Evolutionary conservation across 2,113 vertebrate genomes (phyloP), one percentile per base, ranked within the genome.

Genomic region (Tragelaphus scriptus): DNA sequence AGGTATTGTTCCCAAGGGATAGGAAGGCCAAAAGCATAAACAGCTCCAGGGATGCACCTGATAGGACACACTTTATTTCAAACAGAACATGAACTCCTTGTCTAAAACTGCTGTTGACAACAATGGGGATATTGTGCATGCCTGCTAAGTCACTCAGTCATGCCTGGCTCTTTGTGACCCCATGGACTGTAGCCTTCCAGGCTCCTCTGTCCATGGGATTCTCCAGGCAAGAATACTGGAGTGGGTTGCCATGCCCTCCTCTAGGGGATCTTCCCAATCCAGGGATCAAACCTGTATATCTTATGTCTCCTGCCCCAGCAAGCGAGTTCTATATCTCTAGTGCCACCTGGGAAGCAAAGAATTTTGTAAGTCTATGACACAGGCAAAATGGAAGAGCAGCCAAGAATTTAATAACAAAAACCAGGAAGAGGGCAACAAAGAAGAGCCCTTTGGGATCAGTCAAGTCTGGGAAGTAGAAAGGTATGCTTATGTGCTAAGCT

Each of bases 81-180:
- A 81, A 92, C 13, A 92, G 17, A 51, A 84, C 5, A 10, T 7
- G 19, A 88, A 91, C 61, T 25, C 44, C 21, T 87, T 75, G 7
- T 30, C 16, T 81, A 25, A 59, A 9, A 6, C 2, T 94, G 36
- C 30, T 47, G 5, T 17, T 75, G 51, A 87, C 65, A 75, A 44
- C 13, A 47, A 25, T 30, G 32, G 8, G 51, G 40, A 87, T 47
- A 15, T 13, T 2, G 25, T 15, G 8, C 32, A 58, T 26, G 23
- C 13, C 0, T 44, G 12, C 40, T 16, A 77, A 77, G 6, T 26
- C 2, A 0, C 12, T 77, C 71, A 77, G 40, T 44, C 3, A 2
- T 26, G 12, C 23, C 40, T 7, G 21, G 40, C 23, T 77, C 40
- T 77, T n/a, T 44, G 71, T 1, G 2, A 77, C 36, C 40, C 71